Evolutionary conservation across 2,113 vertebrate species (phyloP).

Genomic region (Melanerpes aurifrons): DNA sequence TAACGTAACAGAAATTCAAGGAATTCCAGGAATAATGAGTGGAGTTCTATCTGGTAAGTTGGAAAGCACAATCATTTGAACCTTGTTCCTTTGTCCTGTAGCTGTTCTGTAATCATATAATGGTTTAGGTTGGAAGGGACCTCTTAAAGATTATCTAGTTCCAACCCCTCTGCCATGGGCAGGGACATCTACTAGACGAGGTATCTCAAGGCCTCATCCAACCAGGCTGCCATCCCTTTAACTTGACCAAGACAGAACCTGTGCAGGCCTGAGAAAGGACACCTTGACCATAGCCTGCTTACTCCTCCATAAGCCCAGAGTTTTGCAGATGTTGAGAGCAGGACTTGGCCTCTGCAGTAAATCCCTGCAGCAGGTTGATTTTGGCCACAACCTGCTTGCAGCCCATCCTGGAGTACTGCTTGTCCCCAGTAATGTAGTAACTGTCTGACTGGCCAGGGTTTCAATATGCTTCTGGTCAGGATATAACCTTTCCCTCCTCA

Average conservation of each 20-base stretch:
- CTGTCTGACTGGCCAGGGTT: conserved; percentile 80
- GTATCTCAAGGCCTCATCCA: too few relatives aligned
- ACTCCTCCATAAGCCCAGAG: neutral
- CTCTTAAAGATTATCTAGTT: too few relatives aligned
- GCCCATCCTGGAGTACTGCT: conserved; percentile 83
- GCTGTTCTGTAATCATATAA: neutral
- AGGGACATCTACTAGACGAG: too few relatives aligned
- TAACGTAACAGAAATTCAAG: conserved; percentile 87
- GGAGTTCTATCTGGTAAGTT: conserved; percentile 84
- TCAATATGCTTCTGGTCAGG: conserved; percentile 85
- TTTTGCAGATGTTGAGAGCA: neutral
- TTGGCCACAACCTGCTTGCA: conserved; percentile 92
- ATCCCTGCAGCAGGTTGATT: conserved; percentile 85
- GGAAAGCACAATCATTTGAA: neutral
- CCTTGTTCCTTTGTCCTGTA: neutral
- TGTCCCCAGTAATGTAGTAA: conserved; percentile 82
- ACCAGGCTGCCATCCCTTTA: neutral
- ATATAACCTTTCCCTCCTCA: conserved; percentile 91
- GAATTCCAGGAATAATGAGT: conserved; percentile 91
- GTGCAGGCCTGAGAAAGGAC: neutral
- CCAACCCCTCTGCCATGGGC: too few relatives aligned
- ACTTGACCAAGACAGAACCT: neutral
- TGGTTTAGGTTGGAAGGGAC: too few relatives aligned
- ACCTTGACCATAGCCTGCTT: neutral
- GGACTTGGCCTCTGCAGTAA: neutral